Evolutionary conservation across 1,140 invertebrate species (phyloP).

Genomic region (Rhagoletis zephyria): DNA sequence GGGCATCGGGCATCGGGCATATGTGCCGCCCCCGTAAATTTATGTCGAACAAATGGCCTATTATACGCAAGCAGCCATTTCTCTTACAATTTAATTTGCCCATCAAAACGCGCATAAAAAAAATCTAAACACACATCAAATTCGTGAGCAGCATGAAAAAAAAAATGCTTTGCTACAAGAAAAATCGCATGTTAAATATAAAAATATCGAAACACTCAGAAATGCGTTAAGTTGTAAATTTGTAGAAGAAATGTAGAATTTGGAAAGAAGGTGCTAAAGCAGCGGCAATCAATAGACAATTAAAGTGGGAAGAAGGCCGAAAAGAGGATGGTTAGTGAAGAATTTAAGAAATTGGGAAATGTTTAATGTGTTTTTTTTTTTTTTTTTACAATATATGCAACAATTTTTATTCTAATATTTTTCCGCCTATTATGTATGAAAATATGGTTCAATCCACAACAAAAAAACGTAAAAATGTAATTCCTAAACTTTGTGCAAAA

Average conservation of each 20-base stretch:
- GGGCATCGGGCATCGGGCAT: no score
- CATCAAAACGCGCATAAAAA: slow-evolving; percentile 48
- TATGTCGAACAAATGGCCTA: slow-evolving; percentile 54
- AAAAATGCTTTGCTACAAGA: neutral
- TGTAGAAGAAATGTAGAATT: neutral
- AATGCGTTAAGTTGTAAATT: slow-evolving; percentile 41
- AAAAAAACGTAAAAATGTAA: no score
- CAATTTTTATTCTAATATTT: no score
- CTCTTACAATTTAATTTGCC: slow-evolving; percentile 52
- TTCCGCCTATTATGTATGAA: no score
- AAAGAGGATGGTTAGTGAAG: no score
- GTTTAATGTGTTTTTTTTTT: no score
- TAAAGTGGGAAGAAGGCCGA: neutral
- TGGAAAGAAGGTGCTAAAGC: neutral
- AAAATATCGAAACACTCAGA: neutral
- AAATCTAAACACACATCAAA: slow-evolving; percentile 53
- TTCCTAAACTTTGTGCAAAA: no score
- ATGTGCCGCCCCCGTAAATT: slow-evolving; percentile 24
- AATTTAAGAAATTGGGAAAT: no score
- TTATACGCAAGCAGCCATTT: slow-evolving; percentile 30
- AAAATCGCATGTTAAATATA: no score
- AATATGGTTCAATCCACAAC: no score
- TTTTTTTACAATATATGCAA: no score
- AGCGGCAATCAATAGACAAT: neutral
- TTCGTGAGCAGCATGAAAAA: slow-evolving; percentile 5